Evolutionary conservation across 1,140 invertebrate genomes (phyloP).

Genomic region (Orussus abietinus): DNA sequence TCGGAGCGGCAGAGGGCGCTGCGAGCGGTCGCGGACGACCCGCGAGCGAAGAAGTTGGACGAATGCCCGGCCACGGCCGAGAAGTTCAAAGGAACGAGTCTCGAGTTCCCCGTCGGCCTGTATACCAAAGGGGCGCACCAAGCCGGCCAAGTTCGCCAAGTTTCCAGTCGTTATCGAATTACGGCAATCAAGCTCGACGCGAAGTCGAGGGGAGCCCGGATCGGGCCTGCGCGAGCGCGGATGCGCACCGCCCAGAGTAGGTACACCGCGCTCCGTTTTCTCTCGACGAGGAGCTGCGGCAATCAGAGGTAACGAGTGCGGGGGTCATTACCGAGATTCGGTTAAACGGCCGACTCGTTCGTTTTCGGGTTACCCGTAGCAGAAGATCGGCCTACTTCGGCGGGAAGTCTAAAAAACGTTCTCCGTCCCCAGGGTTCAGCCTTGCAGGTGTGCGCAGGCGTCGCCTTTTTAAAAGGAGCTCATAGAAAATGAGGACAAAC

Average conservation of each 20-base stretch:
- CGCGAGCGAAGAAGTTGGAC: background rate
- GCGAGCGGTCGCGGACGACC: background rate
- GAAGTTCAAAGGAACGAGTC: too few species aligned
- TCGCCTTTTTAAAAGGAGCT: too few species aligned
- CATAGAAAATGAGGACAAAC: too few species aligned
- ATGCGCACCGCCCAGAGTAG: background rate
- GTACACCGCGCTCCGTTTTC: background rate
- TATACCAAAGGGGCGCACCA: conserved; percentile 10
- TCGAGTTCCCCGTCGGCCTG: too few species aligned
- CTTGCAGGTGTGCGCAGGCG: too few species aligned
- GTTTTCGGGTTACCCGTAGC: background rate
- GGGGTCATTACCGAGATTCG: conserved; percentile 9
- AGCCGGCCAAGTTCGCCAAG: conserved; percentile 1
- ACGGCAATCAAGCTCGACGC: conserved; percentile 13
- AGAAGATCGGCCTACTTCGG: too few species aligned
- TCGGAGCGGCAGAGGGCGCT: background rate
- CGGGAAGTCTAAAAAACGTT: too few species aligned
- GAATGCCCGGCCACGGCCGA: too few species aligned
- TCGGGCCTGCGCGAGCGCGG: background rate
- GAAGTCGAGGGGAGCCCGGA: conserved; percentile 1
- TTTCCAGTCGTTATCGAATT: conserved; percentile 3
- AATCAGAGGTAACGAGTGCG: conserved; percentile 3
- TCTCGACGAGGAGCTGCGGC: background rate
- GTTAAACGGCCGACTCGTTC: conserved; percentile 2
- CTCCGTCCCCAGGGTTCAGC: too few species aligned